Percentiles rank a stretch among this genome's conserved stretches.
These are phyloP conservation scores for Colletes latitarsis DNA, from an alignment of 1,140 invertebrate genomes.

Conservation along the genomic window DNA sequence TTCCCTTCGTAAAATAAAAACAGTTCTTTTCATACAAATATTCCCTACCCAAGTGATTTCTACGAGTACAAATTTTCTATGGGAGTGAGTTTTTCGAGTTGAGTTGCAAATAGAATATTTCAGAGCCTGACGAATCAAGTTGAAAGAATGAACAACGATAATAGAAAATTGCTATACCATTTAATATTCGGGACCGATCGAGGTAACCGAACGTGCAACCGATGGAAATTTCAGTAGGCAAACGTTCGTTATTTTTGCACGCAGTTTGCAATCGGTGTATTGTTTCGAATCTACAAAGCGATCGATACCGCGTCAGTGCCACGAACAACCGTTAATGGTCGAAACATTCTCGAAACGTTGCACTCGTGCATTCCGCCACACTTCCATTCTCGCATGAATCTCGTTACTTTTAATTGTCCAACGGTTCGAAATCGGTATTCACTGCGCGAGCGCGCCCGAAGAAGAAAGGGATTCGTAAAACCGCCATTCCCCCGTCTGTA, in stretches of 20 bases:
- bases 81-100: no score
- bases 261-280: neutral
- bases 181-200: no score
- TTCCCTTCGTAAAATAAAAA: no score
- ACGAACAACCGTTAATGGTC: neutral
- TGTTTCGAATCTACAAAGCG: neutral
- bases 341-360: neutral
- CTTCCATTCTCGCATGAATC: neutral
- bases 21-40: no score
- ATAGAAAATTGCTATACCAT: no score
- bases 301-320: slow-evolving; percentile 1
- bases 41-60: no score
- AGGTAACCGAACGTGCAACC: no score
- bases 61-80: no score
- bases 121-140: no score
- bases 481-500: slow-evolving; percentile 15
- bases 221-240: no score
- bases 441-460: neutral
- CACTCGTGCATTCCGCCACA: neutral
- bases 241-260: neutral
- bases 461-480: slow-evolving; percentile 15
- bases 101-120: no score
- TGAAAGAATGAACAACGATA: no score
- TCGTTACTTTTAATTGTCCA: slow-evolving; percentile 10
- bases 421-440: neutral